phyloP scores from a whole-genome alignment of 2,113 vertebrate genomes.

The Odocoileus hemionus region DNA sequence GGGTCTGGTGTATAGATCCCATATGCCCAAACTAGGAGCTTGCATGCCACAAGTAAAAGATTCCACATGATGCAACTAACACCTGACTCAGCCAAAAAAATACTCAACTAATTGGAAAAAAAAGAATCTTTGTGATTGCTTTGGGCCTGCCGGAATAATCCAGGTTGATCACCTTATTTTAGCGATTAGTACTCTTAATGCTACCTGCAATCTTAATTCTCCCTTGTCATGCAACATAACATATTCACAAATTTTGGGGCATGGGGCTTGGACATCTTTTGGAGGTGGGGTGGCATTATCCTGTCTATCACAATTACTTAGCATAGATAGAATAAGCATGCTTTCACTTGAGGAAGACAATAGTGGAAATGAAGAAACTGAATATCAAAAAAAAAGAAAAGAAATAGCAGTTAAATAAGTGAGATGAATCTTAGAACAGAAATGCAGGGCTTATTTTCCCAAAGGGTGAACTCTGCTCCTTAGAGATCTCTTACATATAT shows the following conservation, averaged over 20 bases:
- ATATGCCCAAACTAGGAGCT: neutral
- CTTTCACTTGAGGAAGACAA: neutral
- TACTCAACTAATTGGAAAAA: neutral
- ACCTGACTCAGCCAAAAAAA: neutral
- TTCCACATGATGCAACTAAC: neutral
- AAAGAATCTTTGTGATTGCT: neutral
- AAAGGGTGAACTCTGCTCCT: neutral
- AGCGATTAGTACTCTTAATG: neutral
- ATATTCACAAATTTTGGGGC: neutral
- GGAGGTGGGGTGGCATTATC: neutral
- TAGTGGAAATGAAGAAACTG: neutral
- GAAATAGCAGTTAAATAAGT: neutral
- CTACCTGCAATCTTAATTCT: neutral
- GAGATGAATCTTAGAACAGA: neutral
- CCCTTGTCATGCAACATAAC: neutral
- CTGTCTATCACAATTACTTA: neutral
- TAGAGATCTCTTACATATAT: neutral
- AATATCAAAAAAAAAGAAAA: neutral
- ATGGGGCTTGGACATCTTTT: neutral
- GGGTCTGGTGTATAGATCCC: neutral
- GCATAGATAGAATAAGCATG: neutral
- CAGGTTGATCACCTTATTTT: neutral
- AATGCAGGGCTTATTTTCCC: neutral
- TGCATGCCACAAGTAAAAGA: neutral
- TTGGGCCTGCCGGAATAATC: neutral